These are phyloP conservation scores for Microctonus hyperodae DNA, from an alignment of 2,888 invertebrate species.

Conservation along the genomic window DNA sequence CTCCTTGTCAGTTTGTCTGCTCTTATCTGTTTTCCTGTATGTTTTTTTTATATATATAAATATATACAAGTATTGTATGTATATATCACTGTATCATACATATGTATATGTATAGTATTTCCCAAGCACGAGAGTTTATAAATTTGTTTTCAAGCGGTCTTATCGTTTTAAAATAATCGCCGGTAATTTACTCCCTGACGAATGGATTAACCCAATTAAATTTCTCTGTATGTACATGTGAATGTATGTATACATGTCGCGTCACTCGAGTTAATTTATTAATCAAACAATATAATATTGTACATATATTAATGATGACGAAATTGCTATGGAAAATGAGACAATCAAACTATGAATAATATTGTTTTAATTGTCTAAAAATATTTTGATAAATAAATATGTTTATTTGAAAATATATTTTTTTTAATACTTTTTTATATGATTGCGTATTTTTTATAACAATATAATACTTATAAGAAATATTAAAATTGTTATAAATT, in stretches of 20 bases:
- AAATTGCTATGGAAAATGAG: neutral
- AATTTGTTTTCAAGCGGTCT: slow-evolving; percentile 19
- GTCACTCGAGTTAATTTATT: neutral
- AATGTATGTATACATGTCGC: slow-evolving; percentile 13
- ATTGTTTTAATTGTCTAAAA: too few relatives aligned
- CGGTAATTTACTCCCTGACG: slow-evolving; percentile 31
- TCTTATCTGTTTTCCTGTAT: neutral
- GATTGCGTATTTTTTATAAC: too few relatives aligned
- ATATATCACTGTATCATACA: neutral
- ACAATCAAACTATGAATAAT: neutral
- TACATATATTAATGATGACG: neutral
- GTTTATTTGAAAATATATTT: too few relatives aligned
- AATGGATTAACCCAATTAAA: slow-evolving; percentile 40
- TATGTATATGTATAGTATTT: neutral
- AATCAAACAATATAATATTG: neutral
- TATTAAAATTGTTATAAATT: too few relatives aligned
- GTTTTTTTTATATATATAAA: too few relatives aligned
- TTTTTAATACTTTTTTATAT: too few relatives aligned
- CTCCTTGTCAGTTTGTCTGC: too few relatives aligned
- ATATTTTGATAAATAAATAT: too few relatives aligned
- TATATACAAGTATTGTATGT: too few relatives aligned
- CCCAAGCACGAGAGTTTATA: neutral
- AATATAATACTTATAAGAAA: too few relatives aligned
- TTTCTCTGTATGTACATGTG: neutral
- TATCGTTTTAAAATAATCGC: slow-evolving; percentile 31